Percentiles rank a stretch among this genome's conserved stretches.
Conservation (phyloP, 1,140 invertebrate species). For the Laodelphax striatellus region DNA sequence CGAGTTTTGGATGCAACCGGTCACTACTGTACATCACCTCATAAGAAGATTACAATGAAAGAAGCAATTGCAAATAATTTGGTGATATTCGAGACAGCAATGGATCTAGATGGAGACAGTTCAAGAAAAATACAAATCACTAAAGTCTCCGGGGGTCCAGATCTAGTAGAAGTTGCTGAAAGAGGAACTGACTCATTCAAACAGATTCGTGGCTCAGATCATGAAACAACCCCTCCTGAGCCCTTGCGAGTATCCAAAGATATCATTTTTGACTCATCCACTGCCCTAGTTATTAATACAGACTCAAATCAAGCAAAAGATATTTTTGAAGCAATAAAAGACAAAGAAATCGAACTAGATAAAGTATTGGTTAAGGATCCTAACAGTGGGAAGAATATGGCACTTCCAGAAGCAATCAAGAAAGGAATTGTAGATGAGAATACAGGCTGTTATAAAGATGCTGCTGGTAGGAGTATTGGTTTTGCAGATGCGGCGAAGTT, state of each 20-base stretch:
- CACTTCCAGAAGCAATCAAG: constrained; percentile 61
- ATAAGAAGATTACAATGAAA: constrained; percentile 54
- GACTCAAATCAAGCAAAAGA: constrained; percentile 52
- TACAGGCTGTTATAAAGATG: constrained; percentile 56
- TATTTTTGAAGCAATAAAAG: constrained; percentile 53
- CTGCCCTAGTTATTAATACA: constrained; percentile 56
- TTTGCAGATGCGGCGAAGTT: constrained; percentile 64
- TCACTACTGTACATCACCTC: constrained; percentile 40
- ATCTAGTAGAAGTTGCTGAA: constrained; percentile 45
- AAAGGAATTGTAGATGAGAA: constrained; percentile 61
- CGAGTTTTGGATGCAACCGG: constrained; percentile 66
- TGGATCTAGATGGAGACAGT: constrained; percentile 35
- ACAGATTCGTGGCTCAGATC: constrained; percentile 36
- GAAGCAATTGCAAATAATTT: constrained; percentile 61
- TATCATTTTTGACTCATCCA: constrained; percentile 62
- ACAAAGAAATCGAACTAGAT: constrained; percentile 49
- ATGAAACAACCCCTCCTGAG: constrained; percentile 40
- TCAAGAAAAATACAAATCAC: constrained; percentile 49
- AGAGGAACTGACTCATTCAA: constrained; percentile 27
- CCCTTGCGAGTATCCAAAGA: constrained; percentile 54
- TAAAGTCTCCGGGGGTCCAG: constrained; percentile 46
- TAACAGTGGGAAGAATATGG: constrained; percentile 50
- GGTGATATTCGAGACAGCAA: constrained; percentile 45
- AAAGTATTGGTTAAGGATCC: constrained; percentile 69
- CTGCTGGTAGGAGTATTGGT: constrained; percentile 47